Conservation (phyloP, 2,888 invertebrate species). For the Bombylius major region DNA sequence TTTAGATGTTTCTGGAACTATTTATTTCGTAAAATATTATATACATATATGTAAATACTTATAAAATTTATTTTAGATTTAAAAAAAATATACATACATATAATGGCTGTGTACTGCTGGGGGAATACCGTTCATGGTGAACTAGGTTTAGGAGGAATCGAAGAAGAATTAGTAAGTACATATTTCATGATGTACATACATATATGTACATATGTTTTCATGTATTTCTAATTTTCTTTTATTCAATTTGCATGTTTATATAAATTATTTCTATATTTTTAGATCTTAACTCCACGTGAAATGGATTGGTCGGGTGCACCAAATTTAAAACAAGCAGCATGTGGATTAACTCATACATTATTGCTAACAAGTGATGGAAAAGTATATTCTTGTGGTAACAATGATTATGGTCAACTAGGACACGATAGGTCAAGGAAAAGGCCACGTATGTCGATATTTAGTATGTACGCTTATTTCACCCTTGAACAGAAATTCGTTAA, state of each 20-base stretch:
- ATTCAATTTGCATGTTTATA: no score
- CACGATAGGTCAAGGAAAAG: constrained; percentile 51
- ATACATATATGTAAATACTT: no score
- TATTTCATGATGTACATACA: constrained; percentile 4
- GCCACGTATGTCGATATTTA: constrained; percentile 52
- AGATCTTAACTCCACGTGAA: constrained; percentile 51
- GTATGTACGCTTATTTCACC: constrained; percentile 37
- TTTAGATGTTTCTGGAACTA: no score
- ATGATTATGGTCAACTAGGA: constrained; percentile 86
- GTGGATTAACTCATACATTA: constrained; percentile 73
- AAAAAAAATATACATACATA: constrained; percentile 4
- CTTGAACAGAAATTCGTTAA: not conserved
- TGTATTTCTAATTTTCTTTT: no score
- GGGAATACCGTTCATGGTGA: constrained; percentile 66
- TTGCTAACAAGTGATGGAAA: constrained; percentile 64
- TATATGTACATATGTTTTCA: not conserved
- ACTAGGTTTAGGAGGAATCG: constrained; percentile 63
- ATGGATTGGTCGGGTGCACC: constrained; percentile 49
- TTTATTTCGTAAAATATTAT: no score
- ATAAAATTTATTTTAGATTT: not conserved
- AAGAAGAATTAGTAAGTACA: constrained; percentile 46
- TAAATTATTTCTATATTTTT: not conserved
- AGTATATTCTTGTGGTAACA: constrained; percentile 83
- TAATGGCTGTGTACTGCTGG: constrained; percentile 54
- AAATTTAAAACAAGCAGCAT: constrained; percentile 46